Evolutionary conservation across 2,797 vertebrate genomes (phyloP).

Genomic region (Spea hammondii): DNA sequence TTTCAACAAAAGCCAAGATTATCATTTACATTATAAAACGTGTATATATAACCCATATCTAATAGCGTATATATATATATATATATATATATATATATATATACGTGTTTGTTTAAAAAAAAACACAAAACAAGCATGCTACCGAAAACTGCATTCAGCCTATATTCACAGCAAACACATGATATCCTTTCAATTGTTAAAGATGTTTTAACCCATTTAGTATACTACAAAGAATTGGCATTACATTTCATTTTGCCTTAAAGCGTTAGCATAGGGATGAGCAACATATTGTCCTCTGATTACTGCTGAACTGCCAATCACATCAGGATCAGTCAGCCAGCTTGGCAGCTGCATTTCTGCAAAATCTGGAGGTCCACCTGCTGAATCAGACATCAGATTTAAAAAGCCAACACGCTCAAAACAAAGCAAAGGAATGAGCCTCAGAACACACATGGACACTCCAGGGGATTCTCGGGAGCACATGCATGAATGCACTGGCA

Average conservation of each 20-base stretch:
- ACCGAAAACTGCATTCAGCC: not conserved
- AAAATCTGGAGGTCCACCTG: not conserved
- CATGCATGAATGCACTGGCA: slow-evolving; percentile 37
- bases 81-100: too few relatives aligned
- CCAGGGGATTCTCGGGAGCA: slow-evolving; percentile 19
- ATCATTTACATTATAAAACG: too few relatives aligned
- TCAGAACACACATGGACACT: slow-evolving; percentile 25
- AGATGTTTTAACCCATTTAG: slow-evolving; percentile 14
- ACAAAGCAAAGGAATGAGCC: slow-evolving; percentile 8
- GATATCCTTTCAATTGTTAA: slow-evolving; percentile 12
- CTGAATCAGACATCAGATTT: not conserved
- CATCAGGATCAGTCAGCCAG: too few relatives aligned
- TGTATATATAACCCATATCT: too few relatives aligned
- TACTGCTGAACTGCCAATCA: too few relatives aligned
- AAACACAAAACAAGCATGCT: too few relatives aligned
- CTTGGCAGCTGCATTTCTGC: not conserved
- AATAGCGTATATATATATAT: too few relatives aligned
- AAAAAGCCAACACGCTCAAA: not conserved
- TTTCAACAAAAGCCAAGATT: too few relatives aligned
- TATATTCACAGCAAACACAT: slow-evolving; percentile 10
- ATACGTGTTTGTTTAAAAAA: too few relatives aligned
- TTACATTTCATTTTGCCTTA: not conserved
- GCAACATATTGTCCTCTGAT: too few relatives aligned
- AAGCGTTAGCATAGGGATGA: too few relatives aligned
- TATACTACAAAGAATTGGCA: not conserved